Conservation (phyloP, 2,888 invertebrate genomes). For the Lochmaea crataegi region DNA sequence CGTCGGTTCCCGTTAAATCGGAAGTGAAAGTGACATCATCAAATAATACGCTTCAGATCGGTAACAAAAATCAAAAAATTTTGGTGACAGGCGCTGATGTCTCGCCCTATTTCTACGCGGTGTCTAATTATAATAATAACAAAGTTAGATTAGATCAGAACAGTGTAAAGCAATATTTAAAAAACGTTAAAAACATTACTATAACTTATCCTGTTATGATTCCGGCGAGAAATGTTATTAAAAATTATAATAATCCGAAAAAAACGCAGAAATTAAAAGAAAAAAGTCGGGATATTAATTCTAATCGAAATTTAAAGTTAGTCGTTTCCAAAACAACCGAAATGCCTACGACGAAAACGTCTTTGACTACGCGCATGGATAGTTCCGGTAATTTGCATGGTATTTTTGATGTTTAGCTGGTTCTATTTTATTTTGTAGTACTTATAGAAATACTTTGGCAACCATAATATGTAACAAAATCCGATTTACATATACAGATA, state of each 20-base stretch:
- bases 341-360: conserved; percentile 29
- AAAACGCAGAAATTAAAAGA: conserved; percentile 64
- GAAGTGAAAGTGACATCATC: conserved; percentile 49
- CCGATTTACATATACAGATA: too few relatives aligned
- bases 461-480: too few relatives aligned
- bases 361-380: conserved; percentile 38
- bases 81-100: conserved; percentile 53
- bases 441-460: too few relatives aligned
- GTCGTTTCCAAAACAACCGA: conserved; percentile 56
- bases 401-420: conserved; percentile 53
- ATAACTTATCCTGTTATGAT: conserved; percentile 78
- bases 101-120: conserved; percentile 59
- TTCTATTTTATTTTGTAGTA: too few relatives aligned
- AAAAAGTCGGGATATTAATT: conserved; percentile 64
- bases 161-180: conserved; percentile 58
- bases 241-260: conserved; percentile 58
- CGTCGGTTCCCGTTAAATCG: conserved; percentile 51
- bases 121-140: conserved; percentile 55
- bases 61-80: conserved; percentile 50
- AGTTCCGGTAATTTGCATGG: conserved; percentile 44
- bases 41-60: conserved; percentile 44
- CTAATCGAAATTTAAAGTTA: conserved; percentile 62
- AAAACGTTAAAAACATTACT: conserved; percentile 63
- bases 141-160: conserved; percentile 57
- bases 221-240: conserved; percentile 63